Percentiles rank a stretch among this genome's conserved stretches.
Conservation (phyloP, 2,888 invertebrate species). For the Drosophila recens region DNA sequence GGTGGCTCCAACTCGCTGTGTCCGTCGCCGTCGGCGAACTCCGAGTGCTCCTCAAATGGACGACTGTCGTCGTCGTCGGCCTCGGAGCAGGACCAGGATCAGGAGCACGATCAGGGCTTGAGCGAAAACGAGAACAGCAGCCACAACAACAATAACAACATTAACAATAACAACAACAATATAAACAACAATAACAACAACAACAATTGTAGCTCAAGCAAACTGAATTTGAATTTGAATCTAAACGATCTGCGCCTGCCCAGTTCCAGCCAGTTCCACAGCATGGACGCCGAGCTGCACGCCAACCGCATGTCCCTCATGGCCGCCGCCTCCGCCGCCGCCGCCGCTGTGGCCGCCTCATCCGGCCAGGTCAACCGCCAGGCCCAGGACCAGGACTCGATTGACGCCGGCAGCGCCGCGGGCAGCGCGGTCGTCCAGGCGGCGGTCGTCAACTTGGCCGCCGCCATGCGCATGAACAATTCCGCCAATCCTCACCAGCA, state of each 20-base stretch:
- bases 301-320: slow-evolving; percentile 90
- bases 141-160: slow-evolving; percentile 86
- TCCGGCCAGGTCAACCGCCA: slow-evolving; percentile 47
- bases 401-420: slow-evolving; percentile 84
- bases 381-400: slow-evolving; percentile 59
- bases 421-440: slow-evolving; percentile 88
- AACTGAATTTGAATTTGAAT: slow-evolving; percentile 85
- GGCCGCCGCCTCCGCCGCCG: slow-evolving; percentile 86
- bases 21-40: slow-evolving; percentile 93
- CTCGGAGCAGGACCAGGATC: slow-evolving; percentile 90
- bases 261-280: slow-evolving; percentile 88
- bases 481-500: slow-evolving; percentile 62
- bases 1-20: slow-evolving; percentile 88
- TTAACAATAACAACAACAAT: slow-evolving; percentile 86
- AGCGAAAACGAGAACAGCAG: slow-evolving; percentile 87
- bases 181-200: slow-evolving; percentile 86
- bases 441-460: slow-evolving; percentile 91
- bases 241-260: slow-evolving; percentile 85
- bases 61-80: slow-evolving; percentile 92
- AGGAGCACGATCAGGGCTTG: slow-evolving; percentile 86
- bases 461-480: slow-evolving; percentile 89
- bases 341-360: slow-evolving; percentile 79
- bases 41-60: slow-evolving; percentile 94
- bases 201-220: slow-evolving; percentile 88
- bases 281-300: slow-evolving; percentile 87